These are phyloP conservation scores for Sternarchorhynchus goeldii DNA, from an alignment of 2,797 vertebrate genomes.

Conservation along the genomic window DNA sequence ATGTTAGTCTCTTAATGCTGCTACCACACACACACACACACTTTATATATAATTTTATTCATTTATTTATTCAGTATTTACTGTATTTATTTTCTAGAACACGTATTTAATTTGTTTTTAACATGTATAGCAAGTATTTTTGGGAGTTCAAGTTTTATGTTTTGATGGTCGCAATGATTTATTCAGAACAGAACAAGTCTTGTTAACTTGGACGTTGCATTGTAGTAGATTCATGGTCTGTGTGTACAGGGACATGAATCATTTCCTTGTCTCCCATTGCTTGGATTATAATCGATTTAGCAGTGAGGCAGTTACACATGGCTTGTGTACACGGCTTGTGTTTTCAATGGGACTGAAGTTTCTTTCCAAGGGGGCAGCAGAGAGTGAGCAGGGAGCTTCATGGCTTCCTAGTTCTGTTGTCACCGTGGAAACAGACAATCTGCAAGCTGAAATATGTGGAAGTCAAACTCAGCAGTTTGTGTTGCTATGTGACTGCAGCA, in stretches of 20 bases:
- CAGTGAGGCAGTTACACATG: too few relatives aligned
- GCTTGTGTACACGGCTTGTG: not conserved
- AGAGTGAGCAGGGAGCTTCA: not conserved
- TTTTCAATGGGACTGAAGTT: slow-evolving; percentile 1
- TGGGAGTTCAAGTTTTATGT: not conserved
- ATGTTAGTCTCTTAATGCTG: slow-evolving; percentile 13
- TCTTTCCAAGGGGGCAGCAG: not conserved
- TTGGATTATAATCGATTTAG: not conserved
- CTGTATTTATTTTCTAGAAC: not conserved
- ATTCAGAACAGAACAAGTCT: not conserved
- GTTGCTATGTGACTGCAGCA: slow-evolving; percentile 37
- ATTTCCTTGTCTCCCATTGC: not conserved
- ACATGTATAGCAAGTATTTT: not conserved
- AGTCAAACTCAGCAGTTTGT: slow-evolving; percentile 9
- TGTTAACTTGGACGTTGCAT: not conserved
- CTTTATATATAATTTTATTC: too few relatives aligned
- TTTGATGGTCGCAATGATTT: not conserved
- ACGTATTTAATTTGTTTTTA: not conserved
- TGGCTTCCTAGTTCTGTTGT: slow-evolving; percentile 18
- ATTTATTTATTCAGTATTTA: too few relatives aligned
- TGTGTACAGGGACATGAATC: too few relatives aligned
- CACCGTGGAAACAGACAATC: slow-evolving; percentile 39
- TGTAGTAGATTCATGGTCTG: not conserved
- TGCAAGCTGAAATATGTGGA: slow-evolving; percentile 27
- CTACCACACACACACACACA: not conserved